These are phyloP conservation scores for Anabacerthia variegaticeps DNA, from an alignment of 2,797 vertebrate genomes.

Conservation along the genomic window DNA sequence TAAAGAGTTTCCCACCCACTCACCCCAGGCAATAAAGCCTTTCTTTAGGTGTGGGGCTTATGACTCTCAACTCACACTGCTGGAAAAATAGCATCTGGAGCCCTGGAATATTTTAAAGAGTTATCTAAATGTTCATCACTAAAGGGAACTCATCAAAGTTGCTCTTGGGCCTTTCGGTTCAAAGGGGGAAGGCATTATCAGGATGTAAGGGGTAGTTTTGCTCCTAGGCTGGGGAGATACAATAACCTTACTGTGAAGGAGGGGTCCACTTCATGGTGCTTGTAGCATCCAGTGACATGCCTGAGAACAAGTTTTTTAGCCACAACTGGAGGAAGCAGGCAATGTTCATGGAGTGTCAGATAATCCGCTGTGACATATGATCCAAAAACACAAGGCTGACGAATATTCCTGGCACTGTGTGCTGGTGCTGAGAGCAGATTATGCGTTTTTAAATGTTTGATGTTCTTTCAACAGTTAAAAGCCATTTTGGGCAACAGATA, in stretches of 20 bases:
- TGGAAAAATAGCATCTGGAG: slow-evolving; percentile 7
- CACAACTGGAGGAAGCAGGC: slow-evolving; percentile 24
- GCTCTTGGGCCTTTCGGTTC: neutral
- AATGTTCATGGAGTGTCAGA: slow-evolving; percentile 25
- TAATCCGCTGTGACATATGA: slow-evolving; percentile 37
- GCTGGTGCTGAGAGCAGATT: slow-evolving; percentile 31
- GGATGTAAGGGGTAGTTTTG: neutral
- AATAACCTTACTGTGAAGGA: neutral
- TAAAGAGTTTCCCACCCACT: neutral
- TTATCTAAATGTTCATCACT: neutral
- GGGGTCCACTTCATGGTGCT: neutral
- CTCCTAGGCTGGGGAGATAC: neutral
- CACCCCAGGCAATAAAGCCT: neutral
- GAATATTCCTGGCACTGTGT: slow-evolving; percentile 59
- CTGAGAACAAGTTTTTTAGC: slow-evolving; percentile 53
- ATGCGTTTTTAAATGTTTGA: slow-evolving; percentile 57
- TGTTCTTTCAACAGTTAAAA: slow-evolving; percentile 69
- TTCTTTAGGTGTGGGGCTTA: slow-evolving; percentile 20
- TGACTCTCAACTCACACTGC: neutral
- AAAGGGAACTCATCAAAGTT: neutral
- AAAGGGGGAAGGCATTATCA: neutral
- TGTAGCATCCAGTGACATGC: neutral
- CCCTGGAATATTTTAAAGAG: slow-evolving; percentile 1
- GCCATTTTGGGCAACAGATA: slow-evolving; percentile 67
- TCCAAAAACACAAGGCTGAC: slow-evolving; percentile 46